Base-by-base conservation (phyloP, 2,888 invertebrate species). In the Proisotoma minuta region DNA sequence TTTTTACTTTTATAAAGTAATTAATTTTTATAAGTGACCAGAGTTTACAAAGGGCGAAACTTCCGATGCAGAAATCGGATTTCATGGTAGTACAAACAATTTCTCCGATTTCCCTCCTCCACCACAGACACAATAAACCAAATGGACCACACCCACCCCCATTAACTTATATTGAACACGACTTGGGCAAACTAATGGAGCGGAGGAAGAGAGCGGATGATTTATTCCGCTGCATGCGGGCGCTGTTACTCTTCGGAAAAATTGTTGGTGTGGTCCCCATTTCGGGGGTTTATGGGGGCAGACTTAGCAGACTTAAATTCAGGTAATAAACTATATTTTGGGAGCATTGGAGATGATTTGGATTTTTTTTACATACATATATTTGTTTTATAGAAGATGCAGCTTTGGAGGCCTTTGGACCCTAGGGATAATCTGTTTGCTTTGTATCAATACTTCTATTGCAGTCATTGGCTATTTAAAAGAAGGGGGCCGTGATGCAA, bases 401-500 rank as follows among this genome's bases (percentile, higher is more conserved):
- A 69, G 69, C 27, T 22, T 66, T 12, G 27, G 62, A 18, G 52
- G 58, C 15, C 23, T 69, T 0, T 49, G 60, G 10, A 49, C 66
- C 4, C n/a, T 51, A 10, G 10, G 57, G 23, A 39, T 68, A 1
- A 66, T 69, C n/a, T 1, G 54, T 0, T 28, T 62, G 1, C 48
- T 69, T 40, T 29, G 15, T 8, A 3, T 43, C 2, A 66, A 66
- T 24, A 52, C 62, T 15, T 23, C n/a, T 1, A n/a, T 69, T 10
- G 59, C 69, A 1, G 3, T 66, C 0, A 3, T 59, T n/a, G 57
- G 66, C 10, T 69, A 64, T 40, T 61, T 69, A 18, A 40, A 26
- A 48, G 39, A 59, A n/a, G 60, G 66, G n/a, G 64, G 66, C 5
- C 40, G 57, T 10, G 66, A 69, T 54, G 66, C 69, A 1, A 64